Conservation (phyloP, 2,797 vertebrate genomes). For the Accipiter fasciatus region DNA sequence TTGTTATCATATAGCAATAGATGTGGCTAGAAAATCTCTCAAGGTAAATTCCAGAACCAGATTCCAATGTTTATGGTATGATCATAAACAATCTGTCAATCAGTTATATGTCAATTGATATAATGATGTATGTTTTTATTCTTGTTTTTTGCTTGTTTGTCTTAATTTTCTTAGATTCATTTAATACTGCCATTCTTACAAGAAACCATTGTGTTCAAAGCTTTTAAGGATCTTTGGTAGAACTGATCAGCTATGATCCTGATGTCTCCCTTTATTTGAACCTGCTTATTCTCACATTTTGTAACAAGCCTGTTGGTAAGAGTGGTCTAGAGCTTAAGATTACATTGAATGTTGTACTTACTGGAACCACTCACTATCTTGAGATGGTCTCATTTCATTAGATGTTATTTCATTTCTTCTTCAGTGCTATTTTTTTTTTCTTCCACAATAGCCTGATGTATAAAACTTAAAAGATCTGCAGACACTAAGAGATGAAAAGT, state of each 20-base stretch:
- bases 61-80: neutral
- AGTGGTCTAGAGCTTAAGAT: neutral
- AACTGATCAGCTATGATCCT: accelerated
- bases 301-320: neutral
- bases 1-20: accelerated
- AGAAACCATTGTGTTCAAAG: neutral
- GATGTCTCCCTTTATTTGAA: neutral
- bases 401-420: neutral
- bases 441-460: neutral
- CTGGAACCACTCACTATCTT: neutral
- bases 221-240: neutral
- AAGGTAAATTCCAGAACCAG: neutral
- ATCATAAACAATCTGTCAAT: neutral
- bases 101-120: neutral
- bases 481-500: neutral
- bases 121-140: neutral
- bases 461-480: slow-evolving; percentile 6
- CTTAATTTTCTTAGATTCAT: neutral
- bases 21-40: neutral
- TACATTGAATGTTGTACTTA: neutral
- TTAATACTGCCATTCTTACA: neutral
- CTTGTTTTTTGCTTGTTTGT: neutral
- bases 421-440: neutral
- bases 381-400: neutral
- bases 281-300: neutral